These are phyloP conservation scores for Dichetophora obliterata DNA, from an alignment of 2,888 invertebrate species.

Conservation along the genomic window DNA sequence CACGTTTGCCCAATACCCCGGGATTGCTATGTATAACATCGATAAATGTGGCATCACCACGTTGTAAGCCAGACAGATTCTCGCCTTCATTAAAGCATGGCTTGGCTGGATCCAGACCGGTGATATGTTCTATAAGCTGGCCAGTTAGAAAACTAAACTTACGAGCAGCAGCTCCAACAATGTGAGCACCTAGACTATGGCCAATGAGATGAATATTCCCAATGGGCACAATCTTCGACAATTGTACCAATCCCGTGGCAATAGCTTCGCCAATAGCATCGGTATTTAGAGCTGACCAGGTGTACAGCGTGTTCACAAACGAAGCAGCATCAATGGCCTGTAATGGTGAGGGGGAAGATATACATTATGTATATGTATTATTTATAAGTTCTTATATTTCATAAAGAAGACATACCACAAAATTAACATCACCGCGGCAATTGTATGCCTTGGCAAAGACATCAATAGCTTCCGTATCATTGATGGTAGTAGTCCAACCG, in stretches of 20 bases:
- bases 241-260: slow-evolving; percentile 58
- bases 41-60: slow-evolving; percentile 67
- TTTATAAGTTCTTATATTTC: no score
- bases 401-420: slow-evolving; percentile 60
- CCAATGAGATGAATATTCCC: slow-evolving; percentile 67
- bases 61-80: slow-evolving; percentile 59
- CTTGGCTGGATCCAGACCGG: slow-evolving; percentile 69
- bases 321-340: slow-evolving; percentile 66
- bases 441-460: slow-evolving; percentile 62
- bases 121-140: slow-evolving; percentile 61
- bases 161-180: slow-evolving; percentile 65
- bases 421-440: slow-evolving; percentile 65
- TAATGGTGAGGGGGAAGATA: neutral
- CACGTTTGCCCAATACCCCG: slow-evolving; percentile 66
- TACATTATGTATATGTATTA: no score
- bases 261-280: slow-evolving; percentile 63
- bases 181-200: slow-evolving; percentile 68
- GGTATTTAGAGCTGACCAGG: slow-evolving; percentile 68
- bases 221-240: slow-evolving; percentile 58
- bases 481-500: slow-evolving; percentile 66
- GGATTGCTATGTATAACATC: slow-evolving; percentile 68
- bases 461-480: slow-evolving; percentile 59
- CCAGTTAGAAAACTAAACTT: slow-evolving; percentile 57
- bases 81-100: slow-evolving; percentile 69
- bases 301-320: slow-evolving; percentile 65